phyloP scores from a whole-genome alignment of 1,140 invertebrate species.

The Cyclina sinensis region DNA sequence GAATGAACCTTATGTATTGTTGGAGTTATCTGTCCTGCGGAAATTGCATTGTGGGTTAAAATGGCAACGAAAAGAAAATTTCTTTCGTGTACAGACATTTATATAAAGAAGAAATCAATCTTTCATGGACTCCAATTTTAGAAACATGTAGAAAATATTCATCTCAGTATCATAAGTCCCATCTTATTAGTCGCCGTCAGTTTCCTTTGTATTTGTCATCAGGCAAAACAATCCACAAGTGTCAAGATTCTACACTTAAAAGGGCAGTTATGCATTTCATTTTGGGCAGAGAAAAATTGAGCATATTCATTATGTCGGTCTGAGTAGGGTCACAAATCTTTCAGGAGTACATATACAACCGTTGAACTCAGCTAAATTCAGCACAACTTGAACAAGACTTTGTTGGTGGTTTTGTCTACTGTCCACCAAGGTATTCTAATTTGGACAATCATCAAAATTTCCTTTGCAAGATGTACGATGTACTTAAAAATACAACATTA shows the following conservation, averaged over 20 bases:
- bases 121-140: constrained; percentile 68
- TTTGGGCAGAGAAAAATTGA: constrained; percentile 50
- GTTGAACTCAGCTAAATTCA: too few species aligned
- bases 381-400: too few species aligned
- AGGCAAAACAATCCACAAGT: constrained; percentile 30
- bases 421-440: too few species aligned
- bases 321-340: constrained; percentile 59
- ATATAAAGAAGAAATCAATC: constrained; percentile 40
- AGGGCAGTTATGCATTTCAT: background rate
- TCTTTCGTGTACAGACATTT: constrained; percentile 67
- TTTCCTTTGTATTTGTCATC: constrained; percentile 24
- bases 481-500: too few species aligned
- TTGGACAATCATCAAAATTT: too few species aligned
- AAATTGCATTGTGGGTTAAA: too few species aligned
- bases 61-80: too few species aligned
- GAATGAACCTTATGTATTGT: too few species aligned
- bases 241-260: constrained; percentile 30
- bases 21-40: too few species aligned
- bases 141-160: constrained; percentile 61
- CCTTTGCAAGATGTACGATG: too few species aligned
- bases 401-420: too few species aligned
- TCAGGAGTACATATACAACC: constrained; percentile 57
- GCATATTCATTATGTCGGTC: constrained; percentile 68
- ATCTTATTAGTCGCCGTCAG: background rate
- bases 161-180: background rate